These are phyloP conservation scores for Sebastes diaconus DNA, from an alignment of 2,797 vertebrate species.

Conservation along the genomic window DNA sequence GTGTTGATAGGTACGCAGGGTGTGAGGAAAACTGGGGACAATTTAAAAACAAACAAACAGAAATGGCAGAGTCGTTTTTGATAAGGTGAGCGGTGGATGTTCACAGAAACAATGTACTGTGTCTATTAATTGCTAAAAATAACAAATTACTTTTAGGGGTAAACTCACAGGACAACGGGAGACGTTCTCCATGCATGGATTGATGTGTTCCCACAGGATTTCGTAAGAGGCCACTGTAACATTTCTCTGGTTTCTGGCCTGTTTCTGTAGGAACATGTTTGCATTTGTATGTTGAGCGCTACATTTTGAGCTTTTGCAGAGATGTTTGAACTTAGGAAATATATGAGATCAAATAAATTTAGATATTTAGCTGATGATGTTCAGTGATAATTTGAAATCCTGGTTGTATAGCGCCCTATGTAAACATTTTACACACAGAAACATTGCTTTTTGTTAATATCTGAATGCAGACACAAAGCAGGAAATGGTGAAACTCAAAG, in stretches of 20 bases:
- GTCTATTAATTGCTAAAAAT: slow-evolving; percentile 1
- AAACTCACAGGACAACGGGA: neutral
- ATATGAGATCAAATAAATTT: neutral
- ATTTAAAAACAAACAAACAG: slow-evolving; percentile 22
- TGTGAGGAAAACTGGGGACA: slow-evolving; percentile 56
- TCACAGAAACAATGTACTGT: neutral
- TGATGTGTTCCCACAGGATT: slow-evolving; percentile 22
- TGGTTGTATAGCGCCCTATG: neutral
- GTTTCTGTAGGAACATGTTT: slow-evolving; percentile 17
- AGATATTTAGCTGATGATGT: neutral
- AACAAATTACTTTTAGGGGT: slow-evolving; percentile 6
- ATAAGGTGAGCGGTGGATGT: slow-evolving; percentile 3
- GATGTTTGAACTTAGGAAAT: neutral
- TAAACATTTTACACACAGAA: neutral
- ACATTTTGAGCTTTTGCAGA: neutral
- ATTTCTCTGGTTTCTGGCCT: slow-evolving; percentile 24
- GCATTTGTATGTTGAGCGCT: neutral
- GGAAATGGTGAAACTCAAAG: neutral
- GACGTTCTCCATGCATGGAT: slow-evolving; percentile 12
- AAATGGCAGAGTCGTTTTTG: slow-evolving; percentile 26
- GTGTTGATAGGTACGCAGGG: slow-evolving; percentile 66
- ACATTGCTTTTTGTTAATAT: neutral
- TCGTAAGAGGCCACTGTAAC: neutral
- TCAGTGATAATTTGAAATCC: neutral
- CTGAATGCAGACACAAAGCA: neutral